These are phyloP conservation scores for Anoplolepis gracilipes DNA, from an alignment of 1,140 invertebrate species.

Conservation along the genomic window DNA sequence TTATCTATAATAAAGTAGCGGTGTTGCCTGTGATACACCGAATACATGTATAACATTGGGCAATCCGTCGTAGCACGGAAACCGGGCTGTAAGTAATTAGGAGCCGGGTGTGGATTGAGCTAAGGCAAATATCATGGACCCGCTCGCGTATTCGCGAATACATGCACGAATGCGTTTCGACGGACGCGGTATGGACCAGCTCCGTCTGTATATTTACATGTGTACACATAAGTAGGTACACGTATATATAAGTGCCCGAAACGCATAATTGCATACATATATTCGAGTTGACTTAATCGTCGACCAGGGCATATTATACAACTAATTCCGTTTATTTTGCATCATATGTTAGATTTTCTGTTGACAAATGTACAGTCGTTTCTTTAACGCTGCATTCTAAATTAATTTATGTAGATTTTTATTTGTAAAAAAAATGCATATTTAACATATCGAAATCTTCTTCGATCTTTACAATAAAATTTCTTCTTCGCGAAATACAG, in stretches of 20 bases:
- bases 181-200: slow-evolving; percentile 73
- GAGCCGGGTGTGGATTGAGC: slow-evolving; percentile 78
- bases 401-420: neutral
- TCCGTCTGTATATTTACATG: slow-evolving; percentile 69
- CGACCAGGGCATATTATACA: slow-evolving; percentile 40
- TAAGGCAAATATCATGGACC: slow-evolving; percentile 79
- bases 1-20: slow-evolving; percentile 70
- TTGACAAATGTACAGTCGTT: neutral
- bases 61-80: slow-evolving; percentile 72
- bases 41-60: slow-evolving; percentile 62
- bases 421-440: neutral
- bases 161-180: slow-evolving; percentile 77
- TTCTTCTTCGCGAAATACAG: neutral
- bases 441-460: neutral
- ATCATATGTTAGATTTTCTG: slow-evolving; percentile 1
- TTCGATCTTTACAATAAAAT: neutral
- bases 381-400: neutral
- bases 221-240: slow-evolving; percentile 73
- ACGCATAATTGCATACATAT: slow-evolving; percentile 67
- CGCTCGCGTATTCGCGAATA: slow-evolving; percentile 72
- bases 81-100: slow-evolving; percentile 78
- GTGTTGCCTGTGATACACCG: slow-evolving; percentile 61
- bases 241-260: slow-evolving; percentile 63
- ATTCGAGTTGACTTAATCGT: slow-evolving; percentile 61
- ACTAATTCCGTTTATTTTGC: slow-evolving; percentile 19